Evolutionary conservation across 2,797 vertebrate genomes (phyloP).

Genomic region (Sebastes itinus): DNA sequence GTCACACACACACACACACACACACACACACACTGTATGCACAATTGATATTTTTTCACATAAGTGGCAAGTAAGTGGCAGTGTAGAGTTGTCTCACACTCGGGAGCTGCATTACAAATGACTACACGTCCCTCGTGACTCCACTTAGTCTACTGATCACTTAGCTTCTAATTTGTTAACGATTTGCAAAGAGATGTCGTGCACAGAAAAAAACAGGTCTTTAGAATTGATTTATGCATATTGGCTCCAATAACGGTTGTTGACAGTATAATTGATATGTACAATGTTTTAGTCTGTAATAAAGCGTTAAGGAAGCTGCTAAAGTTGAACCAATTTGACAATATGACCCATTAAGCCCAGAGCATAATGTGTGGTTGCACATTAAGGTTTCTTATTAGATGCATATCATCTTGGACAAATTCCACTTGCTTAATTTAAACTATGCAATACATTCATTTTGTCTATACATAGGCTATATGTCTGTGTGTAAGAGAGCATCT

Average conservation of each 20-base stretch:
- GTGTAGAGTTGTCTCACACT: neutral
- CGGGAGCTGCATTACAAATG: neutral
- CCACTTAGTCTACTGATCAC: neutral
- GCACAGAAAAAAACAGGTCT: neutral
- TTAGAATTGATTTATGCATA: neutral
- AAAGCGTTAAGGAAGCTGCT: neutral
- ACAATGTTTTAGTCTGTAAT: neutral
- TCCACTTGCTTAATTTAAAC: neutral
- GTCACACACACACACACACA: neutral
- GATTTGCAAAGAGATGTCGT: neutral
- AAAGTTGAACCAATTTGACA: neutral
- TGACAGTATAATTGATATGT: neutral
- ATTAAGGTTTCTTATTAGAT: neutral
- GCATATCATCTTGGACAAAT: neutral
- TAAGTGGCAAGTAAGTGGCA: constrained; percentile 25
- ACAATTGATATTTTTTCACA: neutral
- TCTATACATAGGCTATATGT: neutral
- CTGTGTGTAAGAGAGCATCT: neutral
- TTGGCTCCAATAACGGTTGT: neutral
- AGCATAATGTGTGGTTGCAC: neutral
- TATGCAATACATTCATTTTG: neutral
- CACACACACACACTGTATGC: neutral
- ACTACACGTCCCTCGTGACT: neutral
- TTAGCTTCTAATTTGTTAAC: neutral
- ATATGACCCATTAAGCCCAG: neutral